phyloP scores from a whole-genome alignment of 2,797 vertebrate species.

The Columba guinea region DNA sequence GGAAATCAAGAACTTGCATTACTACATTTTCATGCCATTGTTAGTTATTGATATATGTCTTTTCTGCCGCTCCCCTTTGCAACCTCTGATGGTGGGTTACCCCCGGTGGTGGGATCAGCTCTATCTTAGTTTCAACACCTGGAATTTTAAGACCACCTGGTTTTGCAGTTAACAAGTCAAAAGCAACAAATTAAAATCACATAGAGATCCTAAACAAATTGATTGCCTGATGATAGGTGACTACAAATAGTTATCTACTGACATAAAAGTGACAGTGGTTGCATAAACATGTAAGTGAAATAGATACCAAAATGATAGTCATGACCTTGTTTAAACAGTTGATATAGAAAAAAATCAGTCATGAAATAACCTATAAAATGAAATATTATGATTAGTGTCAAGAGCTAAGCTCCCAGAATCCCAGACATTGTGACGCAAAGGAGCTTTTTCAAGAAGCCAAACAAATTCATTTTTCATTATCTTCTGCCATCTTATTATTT shows the following conservation, averaged over 20 bases:
- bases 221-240: neutral
- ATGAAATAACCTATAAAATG: conserved; percentile 20
- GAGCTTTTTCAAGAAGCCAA: conserved; percentile 16
- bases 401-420: conserved; percentile 20
- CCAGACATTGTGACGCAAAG: conserved; percentile 1
- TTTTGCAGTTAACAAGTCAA: neutral
- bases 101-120: neutral
- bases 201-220: neutral
- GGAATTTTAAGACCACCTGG: neutral
- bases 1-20: neutral
- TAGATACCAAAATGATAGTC: conserved; percentile 12
- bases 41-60: neutral
- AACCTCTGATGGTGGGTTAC: neutral
- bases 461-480: conserved; percentile 20
- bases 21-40: neutral
- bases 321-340: conserved; percentile 30
- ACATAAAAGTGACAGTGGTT: neutral
- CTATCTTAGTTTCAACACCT: neutral
- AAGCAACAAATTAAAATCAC: neutral
- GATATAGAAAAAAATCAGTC: conserved; percentile 4
- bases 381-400: conserved; percentile 30
- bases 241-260: neutral
- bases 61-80: neutral
- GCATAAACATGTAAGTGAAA: neutral
- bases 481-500: conserved; percentile 35